Evolutionary conservation across 2,888 invertebrate genomes (phyloP).

Genomic region (Myopa testacea): DNA sequence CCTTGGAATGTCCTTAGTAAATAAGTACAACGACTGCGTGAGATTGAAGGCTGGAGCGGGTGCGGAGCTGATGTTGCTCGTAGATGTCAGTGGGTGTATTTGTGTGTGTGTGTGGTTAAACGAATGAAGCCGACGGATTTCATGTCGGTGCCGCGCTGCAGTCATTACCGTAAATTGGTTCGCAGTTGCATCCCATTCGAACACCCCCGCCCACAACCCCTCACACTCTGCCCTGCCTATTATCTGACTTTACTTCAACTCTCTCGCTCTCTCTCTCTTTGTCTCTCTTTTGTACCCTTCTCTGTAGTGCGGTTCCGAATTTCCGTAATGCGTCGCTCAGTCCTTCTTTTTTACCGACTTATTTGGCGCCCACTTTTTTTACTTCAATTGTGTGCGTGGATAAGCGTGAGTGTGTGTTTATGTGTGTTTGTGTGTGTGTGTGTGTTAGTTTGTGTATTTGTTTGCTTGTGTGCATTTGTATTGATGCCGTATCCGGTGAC

Average conservation of each 20-base stretch:
- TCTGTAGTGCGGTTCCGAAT: slow-evolving; percentile 31
- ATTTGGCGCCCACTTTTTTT: slow-evolving; percentile 24
- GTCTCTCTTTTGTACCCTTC: slow-evolving; percentile 14
- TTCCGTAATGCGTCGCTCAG: slow-evolving; percentile 33
- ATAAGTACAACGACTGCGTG: not conserved
- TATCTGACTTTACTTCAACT: too few relatives aligned
- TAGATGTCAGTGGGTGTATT: slow-evolving; percentile 3
- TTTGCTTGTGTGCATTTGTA: slow-evolving; percentile 22
- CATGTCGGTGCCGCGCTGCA: slow-evolving; percentile 31
- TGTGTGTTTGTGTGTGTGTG: slow-evolving; percentile 28
- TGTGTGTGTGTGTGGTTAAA: slow-evolving; percentile 16
- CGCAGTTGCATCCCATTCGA: not conserved
- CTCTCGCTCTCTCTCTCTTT: slow-evolving; percentile 10
- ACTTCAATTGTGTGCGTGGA: slow-evolving; percentile 1
- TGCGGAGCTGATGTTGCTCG: too few relatives aligned
- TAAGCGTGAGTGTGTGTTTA: slow-evolving; percentile 21
- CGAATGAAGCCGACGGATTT: slow-evolving; percentile 18
- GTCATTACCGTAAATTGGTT: slow-evolving; percentile 45
- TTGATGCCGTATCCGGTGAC: slow-evolving; percentile 32
- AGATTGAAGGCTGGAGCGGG: not conserved
- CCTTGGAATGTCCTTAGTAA: slow-evolving; percentile 54
- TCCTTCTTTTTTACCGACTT: slow-evolving; percentile 19
- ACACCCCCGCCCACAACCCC: not conserved
- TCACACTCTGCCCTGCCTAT: too few relatives aligned
- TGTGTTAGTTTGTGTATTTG: slow-evolving; percentile 7